phyloP scores from a whole-genome alignment of 2,113 vertebrate species.

The Pogona vitticeps region DNA sequence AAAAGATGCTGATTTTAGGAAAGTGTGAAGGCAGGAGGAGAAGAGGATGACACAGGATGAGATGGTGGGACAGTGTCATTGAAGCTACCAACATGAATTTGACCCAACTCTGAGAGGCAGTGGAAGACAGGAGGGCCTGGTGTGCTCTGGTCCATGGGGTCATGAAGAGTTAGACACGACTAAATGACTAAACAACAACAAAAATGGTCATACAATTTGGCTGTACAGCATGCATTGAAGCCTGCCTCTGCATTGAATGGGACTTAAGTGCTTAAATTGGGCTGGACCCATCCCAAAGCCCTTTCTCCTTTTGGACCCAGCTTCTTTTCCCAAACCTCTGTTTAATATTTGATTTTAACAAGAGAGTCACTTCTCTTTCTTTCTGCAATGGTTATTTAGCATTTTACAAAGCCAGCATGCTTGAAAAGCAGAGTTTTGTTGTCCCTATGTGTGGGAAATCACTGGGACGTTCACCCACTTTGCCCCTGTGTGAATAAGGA shows the following conservation, averaged over 20 bases:
- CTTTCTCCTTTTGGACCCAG: background rate
- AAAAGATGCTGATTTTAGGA: too few species aligned
- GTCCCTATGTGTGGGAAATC: constrained; percentile 88
- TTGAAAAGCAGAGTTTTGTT: constrained; percentile 77
- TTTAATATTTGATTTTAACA: constrained; percentile 45
- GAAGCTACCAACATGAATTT: too few species aligned
- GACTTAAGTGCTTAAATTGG: background rate
- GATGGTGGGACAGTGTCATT: too few species aligned
- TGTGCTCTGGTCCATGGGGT: too few species aligned
- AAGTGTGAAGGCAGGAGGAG: too few species aligned
- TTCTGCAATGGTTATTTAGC: constrained; percentile 69
- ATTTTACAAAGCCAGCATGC: constrained; percentile 71
- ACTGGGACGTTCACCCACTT: constrained; percentile 91
- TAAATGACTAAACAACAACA: too few species aligned
- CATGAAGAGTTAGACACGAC: too few species aligned
- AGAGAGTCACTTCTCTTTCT: constrained; percentile 42
- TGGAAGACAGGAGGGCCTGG: too few species aligned
- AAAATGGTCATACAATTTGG: background rate
- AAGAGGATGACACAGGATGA: too few species aligned
- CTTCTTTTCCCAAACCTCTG: constrained; percentile 1
- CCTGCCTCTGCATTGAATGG: background rate
- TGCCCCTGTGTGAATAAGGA: constrained; percentile 85
- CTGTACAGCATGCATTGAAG: background rate
- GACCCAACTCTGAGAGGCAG: too few species aligned
- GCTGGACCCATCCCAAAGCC: background rate